Evolutionary conservation across 2,113 vertebrate species (phyloP).

Genomic region (Strix uralensis): DNA sequence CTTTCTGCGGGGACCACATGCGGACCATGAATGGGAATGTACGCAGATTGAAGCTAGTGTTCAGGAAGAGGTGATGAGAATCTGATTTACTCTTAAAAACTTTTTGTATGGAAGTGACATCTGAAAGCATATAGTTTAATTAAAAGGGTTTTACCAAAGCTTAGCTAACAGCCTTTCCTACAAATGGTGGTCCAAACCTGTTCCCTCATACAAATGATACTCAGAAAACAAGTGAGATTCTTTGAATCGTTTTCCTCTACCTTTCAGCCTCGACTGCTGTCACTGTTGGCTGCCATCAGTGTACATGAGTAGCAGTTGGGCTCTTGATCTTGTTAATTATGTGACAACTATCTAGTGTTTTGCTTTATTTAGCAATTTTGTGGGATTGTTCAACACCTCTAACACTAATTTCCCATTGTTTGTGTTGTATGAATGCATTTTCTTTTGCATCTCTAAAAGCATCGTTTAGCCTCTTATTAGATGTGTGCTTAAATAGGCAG

Average conservation of each 20-base stretch:
- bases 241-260: not conserved
- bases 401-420: not conserved
- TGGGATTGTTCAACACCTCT: not conserved
- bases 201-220: not conserved
- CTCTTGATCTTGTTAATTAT: not conserved
- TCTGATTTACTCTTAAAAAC: not conserved
- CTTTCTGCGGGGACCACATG: constrained; percentile 85
- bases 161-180: not conserved
- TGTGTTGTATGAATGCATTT: not conserved
- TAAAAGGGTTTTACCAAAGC: not conserved
- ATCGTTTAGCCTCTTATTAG: not conserved
- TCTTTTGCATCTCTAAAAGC: not conserved
- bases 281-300: not conserved
- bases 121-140: not conserved
- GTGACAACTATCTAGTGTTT: not conserved
- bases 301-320: not conserved
- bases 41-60: constrained; percentile 73
- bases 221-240: not conserved
- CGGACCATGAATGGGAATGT: constrained; percentile 79
- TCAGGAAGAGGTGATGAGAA: constrained; percentile 75
- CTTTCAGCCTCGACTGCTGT: not conserved
- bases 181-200: not conserved
- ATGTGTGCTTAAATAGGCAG: not conserved
- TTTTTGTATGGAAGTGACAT: not conserved
- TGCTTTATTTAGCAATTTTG: not conserved